Percentiles rank a stretch among this genome's conserved stretches.
phyloP scores from a whole-genome alignment of 2,113 vertebrate genomes.

The Stegostoma tigrinum region DNA sequence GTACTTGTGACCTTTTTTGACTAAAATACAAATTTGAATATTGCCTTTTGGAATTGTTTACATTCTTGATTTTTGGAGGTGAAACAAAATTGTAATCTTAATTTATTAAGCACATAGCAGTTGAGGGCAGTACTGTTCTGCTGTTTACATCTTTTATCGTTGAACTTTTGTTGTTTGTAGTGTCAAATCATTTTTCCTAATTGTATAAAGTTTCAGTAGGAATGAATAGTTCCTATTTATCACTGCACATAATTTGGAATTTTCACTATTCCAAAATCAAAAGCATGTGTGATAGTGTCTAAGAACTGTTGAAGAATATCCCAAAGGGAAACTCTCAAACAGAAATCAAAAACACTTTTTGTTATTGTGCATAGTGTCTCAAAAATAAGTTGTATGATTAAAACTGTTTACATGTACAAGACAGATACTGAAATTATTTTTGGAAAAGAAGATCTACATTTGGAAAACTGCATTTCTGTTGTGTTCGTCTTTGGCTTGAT shows the following conservation, averaged over 20 bases:
- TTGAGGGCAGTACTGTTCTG: background rate
- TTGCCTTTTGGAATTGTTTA: background rate
- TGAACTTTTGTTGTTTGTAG: background rate
- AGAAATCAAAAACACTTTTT: background rate
- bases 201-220: background rate
- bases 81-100: background rate
- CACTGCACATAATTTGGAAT: background rate
- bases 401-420: background rate
- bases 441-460: background rate
- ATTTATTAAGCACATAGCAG: background rate
- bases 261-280: background rate
- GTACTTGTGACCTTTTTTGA: background rate
- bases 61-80: background rate
- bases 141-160: background rate
- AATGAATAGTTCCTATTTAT: too few relatives aligned
- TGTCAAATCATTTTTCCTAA: background rate
- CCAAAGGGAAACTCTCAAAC: background rate
- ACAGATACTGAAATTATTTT: background rate
- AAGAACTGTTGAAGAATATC: background rate
- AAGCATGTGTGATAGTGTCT: background rate
- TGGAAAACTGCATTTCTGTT: background rate
- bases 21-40: conserved; percentile 12
- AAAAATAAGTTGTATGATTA: background rate
- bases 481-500: background rate
- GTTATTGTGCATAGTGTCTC: background rate